Conservation (phyloP, 2,888 invertebrate genomes). For the Eristalis pertinax region DNA sequence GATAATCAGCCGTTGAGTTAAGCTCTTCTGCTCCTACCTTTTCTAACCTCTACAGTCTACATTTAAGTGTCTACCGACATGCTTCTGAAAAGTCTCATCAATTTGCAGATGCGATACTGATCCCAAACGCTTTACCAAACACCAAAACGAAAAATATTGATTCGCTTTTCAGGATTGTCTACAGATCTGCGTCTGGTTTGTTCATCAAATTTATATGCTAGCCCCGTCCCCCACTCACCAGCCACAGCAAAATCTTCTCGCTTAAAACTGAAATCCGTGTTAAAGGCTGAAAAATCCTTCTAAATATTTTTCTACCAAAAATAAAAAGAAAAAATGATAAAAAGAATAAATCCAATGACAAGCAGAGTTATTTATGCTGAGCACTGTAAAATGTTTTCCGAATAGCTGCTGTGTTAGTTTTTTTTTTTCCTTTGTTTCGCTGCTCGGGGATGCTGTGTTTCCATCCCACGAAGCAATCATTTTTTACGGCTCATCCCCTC, state of each 20-base stretch:
- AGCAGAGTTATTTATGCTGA: neutral
- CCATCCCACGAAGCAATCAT: constrained; percentile 5
- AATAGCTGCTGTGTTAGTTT: neutral
- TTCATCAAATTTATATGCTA: neutral
- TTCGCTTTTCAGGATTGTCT: neutral
- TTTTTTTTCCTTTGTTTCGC: neutral
- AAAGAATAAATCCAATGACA: neutral
- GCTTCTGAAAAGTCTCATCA: too few species aligned
- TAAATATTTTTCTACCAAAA: neutral
- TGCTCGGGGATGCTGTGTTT: neutral
- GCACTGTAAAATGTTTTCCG: neutral
- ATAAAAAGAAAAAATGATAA: neutral
- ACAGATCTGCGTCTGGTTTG: neutral
- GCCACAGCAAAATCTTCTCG: neutral
- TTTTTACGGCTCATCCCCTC: constrained; percentile 15
- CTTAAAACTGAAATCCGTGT: neutral
- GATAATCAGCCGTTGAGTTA: too few species aligned
- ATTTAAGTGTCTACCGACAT: too few species aligned
- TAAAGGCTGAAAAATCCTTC: too few species aligned
- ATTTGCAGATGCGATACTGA: too few species aligned
- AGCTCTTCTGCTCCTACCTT: too few species aligned
- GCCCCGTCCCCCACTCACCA: neutral
- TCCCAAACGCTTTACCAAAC: too few species aligned
- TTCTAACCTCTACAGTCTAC: too few species aligned
- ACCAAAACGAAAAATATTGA: neutral